Base-by-base conservation (phyloP, 2,888 invertebrate species). In the Lepetodrilus schrolli region DNA sequence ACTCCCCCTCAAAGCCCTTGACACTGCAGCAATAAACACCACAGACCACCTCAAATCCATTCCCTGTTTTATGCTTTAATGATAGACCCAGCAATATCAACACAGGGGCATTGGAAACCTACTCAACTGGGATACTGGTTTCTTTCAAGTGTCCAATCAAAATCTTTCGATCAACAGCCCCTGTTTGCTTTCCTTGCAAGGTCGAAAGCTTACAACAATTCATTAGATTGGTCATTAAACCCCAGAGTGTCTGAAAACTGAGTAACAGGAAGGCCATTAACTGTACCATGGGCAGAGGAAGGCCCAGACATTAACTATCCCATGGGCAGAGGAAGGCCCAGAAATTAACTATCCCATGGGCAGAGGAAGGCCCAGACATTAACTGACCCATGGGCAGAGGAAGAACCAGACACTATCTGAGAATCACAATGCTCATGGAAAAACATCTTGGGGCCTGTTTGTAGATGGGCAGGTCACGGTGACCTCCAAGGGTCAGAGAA, bases 181-280 rank as follows among this genome's bases (percentile, higher is more conserved):
- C 26, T 58, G 58, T 58, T 58, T 58, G 58, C 58, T 58, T 58
- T 26, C 58, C 26, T 58, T 58, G 34, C 58, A 58, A 58, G 58
- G 58, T 58, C 58, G 34, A 34, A 58, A 58, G 58, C 58, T 58
- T 58, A 58, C 34, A 58, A 58, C 58, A 26, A 17, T 26, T 58
- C 58, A 58, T 58, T 58, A 58, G 30, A 58, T 58, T 58, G 26
- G n/a, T 34, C 17, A 30, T n/a, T 58, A 58, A 58, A 58, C 34
- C 58, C 34, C 34, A 23, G 30, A 26, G 58, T 58, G 58, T 58
- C 58, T 17, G 58, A 58, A 58, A 34, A n/a, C 58, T 10, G n/a
- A 58, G 58, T 58, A 58, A 58, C 34, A 58, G 58, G 8, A 17
- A n/a, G 26, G 58, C 26, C 30, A 58, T 58, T 58, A 58, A 34